Evolutionary conservation across 2,113 vertebrate species (phyloP), one percentile per base, ranked within the genome.

Genomic region (Tragulus kanchil): DNA sequence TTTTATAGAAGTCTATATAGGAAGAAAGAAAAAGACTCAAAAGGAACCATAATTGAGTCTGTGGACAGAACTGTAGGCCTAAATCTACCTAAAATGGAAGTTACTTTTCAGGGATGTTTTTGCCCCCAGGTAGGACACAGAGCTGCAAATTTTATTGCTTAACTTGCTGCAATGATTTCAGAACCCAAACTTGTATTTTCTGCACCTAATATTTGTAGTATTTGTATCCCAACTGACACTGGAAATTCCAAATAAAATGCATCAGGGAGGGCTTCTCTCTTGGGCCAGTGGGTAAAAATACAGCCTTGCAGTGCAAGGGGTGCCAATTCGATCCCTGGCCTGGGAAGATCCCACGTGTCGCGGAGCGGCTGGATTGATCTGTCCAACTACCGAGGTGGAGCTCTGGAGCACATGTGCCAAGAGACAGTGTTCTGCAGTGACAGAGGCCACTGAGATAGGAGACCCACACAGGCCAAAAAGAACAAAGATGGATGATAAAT

Each of bases 181-280:
- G n/a, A 91, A 45, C 4, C 25, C 64, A 59, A 85, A 90, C 25
- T 89, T 81, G n/a, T 14, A 58, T 85, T 67, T 21, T 64, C 5
- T 84, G 17, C 4, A 58, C 23, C 19, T 59, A 77, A 58, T 4
- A 87, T 52, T 86, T 48, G 16, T n/a, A 95, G 13, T 90, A 75
- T 82, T 86, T 95, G 85, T 96, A 95, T 56, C 65, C 78, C 58
- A 92, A 67, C 7, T 85, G 67, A 85, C 56, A 88, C 12, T 16
- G 58, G 2, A 45, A 95, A 90, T 89, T 90, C 81, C 89, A 93
- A 85, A 64, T 73, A 85, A 96, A 97, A 90, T 85, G 56, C 31
- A 83, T 42, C 77, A 52, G 4, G 10, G 26, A 89, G 7, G 36
- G 36, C 36, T 36, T 36, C 36, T 2, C 36, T 36, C 36, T 36